phyloP scores from a whole-genome alignment of 2,113 vertebrate species.

The Chloroceryle aenea region DNA sequence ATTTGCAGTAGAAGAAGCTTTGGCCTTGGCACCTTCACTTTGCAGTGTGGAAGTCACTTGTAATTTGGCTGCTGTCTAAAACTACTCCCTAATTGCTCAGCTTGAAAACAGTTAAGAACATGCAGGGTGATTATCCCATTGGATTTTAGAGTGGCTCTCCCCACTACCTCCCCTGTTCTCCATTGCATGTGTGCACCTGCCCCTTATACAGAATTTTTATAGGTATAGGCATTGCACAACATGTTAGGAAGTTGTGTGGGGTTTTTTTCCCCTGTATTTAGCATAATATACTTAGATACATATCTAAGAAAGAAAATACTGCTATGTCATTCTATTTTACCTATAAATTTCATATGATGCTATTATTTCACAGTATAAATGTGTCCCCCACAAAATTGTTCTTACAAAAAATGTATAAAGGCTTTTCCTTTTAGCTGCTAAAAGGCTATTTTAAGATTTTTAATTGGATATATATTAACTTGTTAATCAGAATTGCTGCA shows the following conservation, averaged over 20 bases:
- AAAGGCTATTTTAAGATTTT: background rate
- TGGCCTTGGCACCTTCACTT: background rate
- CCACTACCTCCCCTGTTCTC: fast-evolving
- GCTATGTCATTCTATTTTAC: background rate
- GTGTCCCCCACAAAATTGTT: background rate
- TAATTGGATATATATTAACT: background rate
- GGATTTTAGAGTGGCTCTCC: background rate
- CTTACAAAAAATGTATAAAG: background rate
- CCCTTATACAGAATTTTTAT: background rate
- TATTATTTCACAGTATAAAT: background rate
- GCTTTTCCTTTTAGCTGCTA: background rate
- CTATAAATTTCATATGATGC: background rate
- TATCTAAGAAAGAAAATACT: too few species aligned
- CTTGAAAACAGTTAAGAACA: background rate
- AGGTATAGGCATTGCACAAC: background rate
- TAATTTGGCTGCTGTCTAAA: background rate
- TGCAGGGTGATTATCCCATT: background rate
- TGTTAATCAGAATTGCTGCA: background rate
- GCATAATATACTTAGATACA: background rate
- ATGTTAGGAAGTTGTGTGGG: background rate
- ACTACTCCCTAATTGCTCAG: background rate
- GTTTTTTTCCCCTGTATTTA: background rate
- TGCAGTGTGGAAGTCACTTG: background rate
- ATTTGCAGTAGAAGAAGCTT: background rate
- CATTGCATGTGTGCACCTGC: background rate